These are phyloP conservation scores for Romanomermis culicivorax DNA, from an alignment of 2,888 invertebrate species.

Conservation along the genomic window DNA sequence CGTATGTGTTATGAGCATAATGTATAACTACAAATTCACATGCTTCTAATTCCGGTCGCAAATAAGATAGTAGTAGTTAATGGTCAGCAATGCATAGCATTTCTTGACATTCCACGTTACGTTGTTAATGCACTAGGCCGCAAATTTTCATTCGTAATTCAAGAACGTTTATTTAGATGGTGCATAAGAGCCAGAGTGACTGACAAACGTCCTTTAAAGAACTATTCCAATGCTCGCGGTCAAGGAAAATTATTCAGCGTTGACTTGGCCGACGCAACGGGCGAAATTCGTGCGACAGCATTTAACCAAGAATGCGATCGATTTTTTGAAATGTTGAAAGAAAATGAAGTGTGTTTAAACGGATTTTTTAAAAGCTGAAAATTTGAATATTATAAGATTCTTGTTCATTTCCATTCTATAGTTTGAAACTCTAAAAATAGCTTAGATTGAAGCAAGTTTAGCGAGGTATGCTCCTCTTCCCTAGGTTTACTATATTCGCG, in stretches of 20 bases:
- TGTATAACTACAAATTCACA: too few species aligned
- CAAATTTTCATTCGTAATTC: too few species aligned
- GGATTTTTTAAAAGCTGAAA: not conserved
- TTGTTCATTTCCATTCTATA: not conserved
- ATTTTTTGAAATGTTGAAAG: slow-evolving; percentile 55
- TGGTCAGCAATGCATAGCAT: too few species aligned
- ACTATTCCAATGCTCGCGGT: slow-evolving; percentile 73
- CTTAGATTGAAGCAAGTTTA: not conserved
- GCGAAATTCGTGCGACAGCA: slow-evolving; percentile 74
- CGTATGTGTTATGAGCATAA: too few species aligned
- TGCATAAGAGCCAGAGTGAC: slow-evolving; percentile 70
- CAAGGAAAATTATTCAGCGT: slow-evolving; percentile 81
- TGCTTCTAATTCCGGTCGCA: too few species aligned
- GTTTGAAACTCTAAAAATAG: not conserved
- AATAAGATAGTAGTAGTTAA: too few species aligned
- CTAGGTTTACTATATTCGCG: slow-evolving; percentile 63
- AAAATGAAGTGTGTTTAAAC: not conserved
- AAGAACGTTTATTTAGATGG: too few species aligned
- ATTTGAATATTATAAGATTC: not conserved
- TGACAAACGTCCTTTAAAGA: slow-evolving; percentile 53
- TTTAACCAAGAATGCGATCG: slow-evolving; percentile 70
- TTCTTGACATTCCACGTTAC: too few species aligned
- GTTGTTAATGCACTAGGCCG: too few species aligned
- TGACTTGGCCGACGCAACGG: slow-evolving; percentile 64
- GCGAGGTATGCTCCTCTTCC: not conserved